These are phyloP conservation scores for Phengaris alcon DNA, from an alignment of 2,888 invertebrate genomes.

Conservation along the genomic window DNA sequence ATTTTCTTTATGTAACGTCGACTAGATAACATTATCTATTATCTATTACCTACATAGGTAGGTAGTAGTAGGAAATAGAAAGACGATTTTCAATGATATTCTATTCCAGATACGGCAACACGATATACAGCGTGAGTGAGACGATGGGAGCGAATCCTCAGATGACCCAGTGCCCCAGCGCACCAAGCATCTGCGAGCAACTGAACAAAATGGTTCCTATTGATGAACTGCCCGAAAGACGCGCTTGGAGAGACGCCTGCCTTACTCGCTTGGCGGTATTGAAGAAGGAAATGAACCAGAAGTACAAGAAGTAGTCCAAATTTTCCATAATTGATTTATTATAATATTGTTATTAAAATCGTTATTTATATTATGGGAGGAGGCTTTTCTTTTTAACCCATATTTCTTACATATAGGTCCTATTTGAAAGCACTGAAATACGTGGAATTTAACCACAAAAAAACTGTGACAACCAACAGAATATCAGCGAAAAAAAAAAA, in stretches of 20 bases:
- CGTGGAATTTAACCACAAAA: too few relatives aligned
- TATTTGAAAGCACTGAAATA: too few relatives aligned
- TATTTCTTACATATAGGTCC: too few relatives aligned
- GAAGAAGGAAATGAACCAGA: conserved; percentile 84
- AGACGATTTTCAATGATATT: background rate
- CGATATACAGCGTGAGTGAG: conserved; percentile 81
- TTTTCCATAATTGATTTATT: background rate
- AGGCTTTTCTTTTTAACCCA: too few relatives aligned
- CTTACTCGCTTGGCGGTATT: conserved; percentile 88
- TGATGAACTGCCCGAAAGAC: conserved; percentile 84
- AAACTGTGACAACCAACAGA: too few relatives aligned
- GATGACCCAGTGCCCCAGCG: conserved; percentile 82
- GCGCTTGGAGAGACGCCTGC: conserved; percentile 91
- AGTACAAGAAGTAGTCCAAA: conserved; percentile 47
- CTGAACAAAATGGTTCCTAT: conserved; percentile 86
- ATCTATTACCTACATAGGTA: too few relatives aligned
- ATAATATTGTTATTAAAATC: background rate
- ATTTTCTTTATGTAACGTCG: too few relatives aligned
- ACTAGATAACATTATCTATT: too few relatives aligned
- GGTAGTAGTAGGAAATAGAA: background rate
- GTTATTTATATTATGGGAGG: background rate
- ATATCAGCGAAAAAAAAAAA: too few relatives aligned
- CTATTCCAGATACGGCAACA: conserved; percentile 73
- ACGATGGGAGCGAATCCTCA: conserved; percentile 87
- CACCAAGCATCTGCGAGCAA: conserved; percentile 84